phyloP scores from a whole-genome alignment of 2,888 invertebrate genomes.

The Spodoptera exigua region DNA sequence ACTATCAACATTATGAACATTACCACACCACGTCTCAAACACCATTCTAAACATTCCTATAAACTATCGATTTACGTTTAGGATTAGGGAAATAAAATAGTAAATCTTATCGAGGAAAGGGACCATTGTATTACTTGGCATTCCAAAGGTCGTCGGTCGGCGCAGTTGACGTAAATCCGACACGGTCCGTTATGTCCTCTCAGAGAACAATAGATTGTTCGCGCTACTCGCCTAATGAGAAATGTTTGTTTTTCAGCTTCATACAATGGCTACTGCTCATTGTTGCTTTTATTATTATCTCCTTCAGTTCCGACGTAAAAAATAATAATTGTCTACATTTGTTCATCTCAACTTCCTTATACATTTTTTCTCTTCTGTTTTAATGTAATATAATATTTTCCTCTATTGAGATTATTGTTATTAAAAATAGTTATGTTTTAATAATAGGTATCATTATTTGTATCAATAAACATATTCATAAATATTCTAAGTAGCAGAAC shows the following conservation, averaged over 20 bases:
- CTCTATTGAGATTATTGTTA: constrained; percentile 1
- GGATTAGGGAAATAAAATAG: constrained; percentile 5
- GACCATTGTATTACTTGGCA: constrained; percentile 52
- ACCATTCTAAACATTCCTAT: too few species aligned
- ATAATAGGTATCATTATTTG: too few species aligned
- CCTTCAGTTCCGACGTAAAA: constrained; percentile 70
- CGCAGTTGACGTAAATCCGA: constrained; percentile 82
- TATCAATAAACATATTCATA: constrained; percentile 1
- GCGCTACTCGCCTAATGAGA: constrained; percentile 86
- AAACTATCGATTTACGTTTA: background rate
- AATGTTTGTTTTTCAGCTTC: constrained; percentile 85
- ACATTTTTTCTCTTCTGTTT: constrained; percentile 4
- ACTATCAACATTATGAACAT: constrained; percentile 3
- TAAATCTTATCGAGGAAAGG: constrained; percentile 27
- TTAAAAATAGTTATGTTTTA: too few species aligned
- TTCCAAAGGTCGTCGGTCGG: constrained; percentile 78
- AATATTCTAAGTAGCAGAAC: constrained; percentile 26
- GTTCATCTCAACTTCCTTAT: constrained; percentile 33
- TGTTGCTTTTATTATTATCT: constrained; percentile 80
- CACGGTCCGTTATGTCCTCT: constrained; percentile 86
- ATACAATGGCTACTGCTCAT: constrained; percentile 82
- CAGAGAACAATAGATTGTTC: constrained; percentile 84
- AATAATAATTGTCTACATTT: constrained; percentile 61
- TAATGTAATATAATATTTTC: constrained; percentile 18
- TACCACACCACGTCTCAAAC: too few species aligned